Base-by-base conservation (phyloP, 2,113 vertebrate genomes). In the Acrocephalus arundinaceus region DNA sequence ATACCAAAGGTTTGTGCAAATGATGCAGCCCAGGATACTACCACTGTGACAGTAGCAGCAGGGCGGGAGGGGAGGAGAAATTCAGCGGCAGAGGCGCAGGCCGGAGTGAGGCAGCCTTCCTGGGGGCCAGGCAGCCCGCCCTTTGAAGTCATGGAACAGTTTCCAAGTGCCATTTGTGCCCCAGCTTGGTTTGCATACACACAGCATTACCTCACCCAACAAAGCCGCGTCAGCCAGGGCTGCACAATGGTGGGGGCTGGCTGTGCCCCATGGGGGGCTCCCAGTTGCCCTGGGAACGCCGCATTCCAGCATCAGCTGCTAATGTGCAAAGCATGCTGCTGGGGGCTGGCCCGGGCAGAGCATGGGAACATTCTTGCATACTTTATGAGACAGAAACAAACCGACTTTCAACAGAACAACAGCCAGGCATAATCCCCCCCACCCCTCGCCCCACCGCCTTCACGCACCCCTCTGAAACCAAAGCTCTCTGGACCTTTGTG, bases 291-390 rank as follows among this genome's bases (percentile, higher is more conserved):
- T 96, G 97, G 97, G 92, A 97, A 98, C 94, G 3, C 89, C 33
- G 31, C 97, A 97, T 98, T 98, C 97, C 97, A 94, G 92, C 92
- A 96, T 97, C 96, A 97, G 96, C 97, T 97, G 97, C 95, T 96
- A 95, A 97, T 97, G 96, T 67, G 84, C 89, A 93, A 88, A 96
- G 96, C 96, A 90, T 96, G 96, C 95, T 91, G 95, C 85, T 90
- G 80, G 87, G 94, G 93, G 92, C 87, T 94, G 95, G 95, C 88
- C 95, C 52, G 24, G 79, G 67, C 72, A 17, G 94, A 96, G 91
- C 97, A 96, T 97, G 97, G 96, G 97, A 98, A 97, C 97, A 95
- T 97, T 97, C 92, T 90, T 97, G 95, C 96, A 97, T 97, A 97
- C 85, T 97, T 97, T 89, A 96, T 94, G 92, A 97, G 93, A 95